These are phyloP conservation scores for Regulus satrapa DNA, from an alignment of 2,113 vertebrate genomes.

Conservation along the genomic window DNA sequence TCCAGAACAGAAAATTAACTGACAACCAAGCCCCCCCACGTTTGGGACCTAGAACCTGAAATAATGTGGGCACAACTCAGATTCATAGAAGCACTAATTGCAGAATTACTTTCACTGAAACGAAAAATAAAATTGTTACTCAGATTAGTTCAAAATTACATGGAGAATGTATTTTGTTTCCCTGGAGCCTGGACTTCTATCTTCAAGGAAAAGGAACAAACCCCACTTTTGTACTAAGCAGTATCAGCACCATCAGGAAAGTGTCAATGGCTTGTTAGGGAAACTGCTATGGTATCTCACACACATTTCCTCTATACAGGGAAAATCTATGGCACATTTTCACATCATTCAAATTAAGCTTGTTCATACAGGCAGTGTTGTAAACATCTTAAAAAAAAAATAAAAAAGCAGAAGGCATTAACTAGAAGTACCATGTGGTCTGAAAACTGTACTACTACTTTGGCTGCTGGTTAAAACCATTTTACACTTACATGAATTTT, in stretches of 20 bases:
- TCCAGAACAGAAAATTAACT: neutral
- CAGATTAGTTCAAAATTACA: neutral
- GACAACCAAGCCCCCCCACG: neutral
- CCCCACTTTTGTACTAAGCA: neutral
- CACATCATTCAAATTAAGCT: neutral
- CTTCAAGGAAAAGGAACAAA: neutral
- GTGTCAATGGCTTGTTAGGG: neutral
- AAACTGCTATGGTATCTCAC: neutral
- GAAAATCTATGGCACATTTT: neutral
- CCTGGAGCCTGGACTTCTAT: neutral
- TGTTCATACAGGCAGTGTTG: neutral
- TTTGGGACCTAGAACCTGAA: neutral
- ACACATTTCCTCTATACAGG: neutral
- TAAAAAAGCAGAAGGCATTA: neutral
- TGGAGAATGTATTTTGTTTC: neutral
- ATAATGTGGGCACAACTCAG: neutral
- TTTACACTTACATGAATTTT: neutral
- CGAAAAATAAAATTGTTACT: neutral
- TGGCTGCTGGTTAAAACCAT: neutral
- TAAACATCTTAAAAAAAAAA: neutral
- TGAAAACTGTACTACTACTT: neutral
- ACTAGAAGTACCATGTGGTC: neutral
- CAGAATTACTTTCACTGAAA: neutral
- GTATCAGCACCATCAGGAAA: neutral
- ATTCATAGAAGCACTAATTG: neutral